phyloP scores from a whole-genome alignment of 2,797 vertebrate genomes.

The Alcedo atthis region DNA sequence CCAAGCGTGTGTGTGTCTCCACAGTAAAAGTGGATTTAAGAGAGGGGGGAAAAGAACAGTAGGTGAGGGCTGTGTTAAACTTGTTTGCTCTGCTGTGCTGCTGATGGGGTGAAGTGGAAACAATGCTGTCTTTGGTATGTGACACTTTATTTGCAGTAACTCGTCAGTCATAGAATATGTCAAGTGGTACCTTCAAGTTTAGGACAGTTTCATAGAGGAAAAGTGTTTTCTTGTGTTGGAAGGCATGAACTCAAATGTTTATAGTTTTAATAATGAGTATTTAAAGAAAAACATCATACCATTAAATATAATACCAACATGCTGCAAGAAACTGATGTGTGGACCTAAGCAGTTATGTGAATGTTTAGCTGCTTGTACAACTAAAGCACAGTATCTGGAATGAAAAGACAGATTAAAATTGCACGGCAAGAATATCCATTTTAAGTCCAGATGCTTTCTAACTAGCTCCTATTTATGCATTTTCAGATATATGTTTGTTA shows the following conservation, averaged over 20 bases:
- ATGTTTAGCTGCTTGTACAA: neutral
- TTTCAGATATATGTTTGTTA: neutral
- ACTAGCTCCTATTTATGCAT: neutral
- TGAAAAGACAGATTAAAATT: neutral
- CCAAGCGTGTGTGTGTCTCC: neutral
- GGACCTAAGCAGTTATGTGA: neutral
- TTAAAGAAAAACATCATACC: rapidly evolving
- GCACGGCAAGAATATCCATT: neutral
- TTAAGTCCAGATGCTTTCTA: neutral
- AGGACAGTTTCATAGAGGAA: neutral
- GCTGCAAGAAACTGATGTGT: neutral
- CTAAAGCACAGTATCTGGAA: neutral
- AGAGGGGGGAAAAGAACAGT: neutral
- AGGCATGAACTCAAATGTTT: neutral
- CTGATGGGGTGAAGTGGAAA: neutral
- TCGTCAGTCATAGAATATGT: neutral
- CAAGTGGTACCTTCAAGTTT: neutral
- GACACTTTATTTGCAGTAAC: neutral
- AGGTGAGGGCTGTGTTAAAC: neutral
- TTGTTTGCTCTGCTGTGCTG: neutral
- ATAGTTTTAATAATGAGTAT: neutral
- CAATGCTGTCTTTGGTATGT: neutral
- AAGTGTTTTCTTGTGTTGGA: neutral
- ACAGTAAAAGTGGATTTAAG: neutral
- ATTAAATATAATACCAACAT: neutral